Base-by-base conservation (phyloP, 2,113 vertebrate genomes). In the Toxotes jaculatrix region DNA sequence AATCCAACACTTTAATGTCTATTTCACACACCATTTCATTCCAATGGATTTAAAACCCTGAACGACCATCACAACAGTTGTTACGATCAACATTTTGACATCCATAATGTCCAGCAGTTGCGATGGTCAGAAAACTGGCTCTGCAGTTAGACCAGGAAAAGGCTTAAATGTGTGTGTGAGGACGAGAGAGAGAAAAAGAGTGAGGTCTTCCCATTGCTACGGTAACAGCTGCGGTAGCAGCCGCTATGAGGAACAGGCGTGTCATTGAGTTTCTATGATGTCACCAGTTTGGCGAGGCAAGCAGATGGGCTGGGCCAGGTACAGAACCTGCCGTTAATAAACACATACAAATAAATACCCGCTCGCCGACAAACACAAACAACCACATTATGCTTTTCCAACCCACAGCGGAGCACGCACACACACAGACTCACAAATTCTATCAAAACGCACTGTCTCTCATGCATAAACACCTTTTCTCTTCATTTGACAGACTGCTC, bases 11-110 rank as follows among this genome's bases (percentile, higher is more conserved):
- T 93, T 95, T 93, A 95, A 94, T 92, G 90, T 94, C 94, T 90
- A 93, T 95, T 95, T 95, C 94, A 95, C 94, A 95, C 88, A 80
- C 91, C 91, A 91, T 95, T 95, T 93, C 86, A 85, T 92, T 94
- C 86, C 88, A 87, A 93, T 91, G 89, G 89, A 92, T 92, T 92
- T 90, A 93, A 94, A 94, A 92, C 87, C 93, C 90, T 17, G 55
- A 82, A 88, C 72, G 84, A 78, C 87, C 88, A 85, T 86, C 89
- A 87, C 88, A 88, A 85, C 87, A 90, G 87, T 89, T 92, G 88
- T 86, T 93, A 87, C 81, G 55, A 86, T 90, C 83, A 91, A 89
- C 87, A 88, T 86, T 91, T 87, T 89, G 79, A 88, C 89, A 87
- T 87, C 86, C 71, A 82, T 86, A 90, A 92, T 76, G 86, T 91